These are phyloP conservation scores for Panzeria rudis DNA, from an alignment of 2,888 invertebrate genomes.

Conservation along the genomic window DNA sequence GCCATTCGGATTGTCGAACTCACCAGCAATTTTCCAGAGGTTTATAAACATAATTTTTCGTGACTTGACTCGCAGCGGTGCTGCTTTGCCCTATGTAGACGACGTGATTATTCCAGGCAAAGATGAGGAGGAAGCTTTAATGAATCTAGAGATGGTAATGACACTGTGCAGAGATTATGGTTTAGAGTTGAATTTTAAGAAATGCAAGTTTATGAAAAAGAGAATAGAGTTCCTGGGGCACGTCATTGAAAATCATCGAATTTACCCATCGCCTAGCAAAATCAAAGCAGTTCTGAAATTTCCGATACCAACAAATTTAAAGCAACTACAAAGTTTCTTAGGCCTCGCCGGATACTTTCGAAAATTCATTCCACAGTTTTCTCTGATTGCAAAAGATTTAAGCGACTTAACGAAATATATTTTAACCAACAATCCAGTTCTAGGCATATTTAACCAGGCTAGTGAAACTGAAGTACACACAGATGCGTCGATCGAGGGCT, in stretches of 20 bases:
- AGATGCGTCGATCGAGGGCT: conserved; percentile 68
- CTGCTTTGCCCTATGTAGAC: conserved; percentile 73
- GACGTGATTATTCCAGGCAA: conserved; percentile 75
- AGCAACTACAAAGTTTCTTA: no score
- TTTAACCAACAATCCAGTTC: conserved; percentile 24
- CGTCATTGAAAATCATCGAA: conserved; percentile 59
- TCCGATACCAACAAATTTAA: conserved; percentile 73
- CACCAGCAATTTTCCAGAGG: conserved; percentile 75
- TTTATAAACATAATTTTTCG: conserved; percentile 48
- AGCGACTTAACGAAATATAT: conserved; percentile 38
- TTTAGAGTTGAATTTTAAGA: conserved; percentile 68
- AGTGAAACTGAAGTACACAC: conserved; percentile 69
- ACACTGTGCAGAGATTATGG: conserved; percentile 53
- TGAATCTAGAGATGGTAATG: conserved; percentile 60
- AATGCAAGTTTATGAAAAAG: no score
- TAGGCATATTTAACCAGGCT: conserved; percentile 65
- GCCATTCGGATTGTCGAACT: conserved; percentile 81
- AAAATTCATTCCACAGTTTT: conserved; percentile 75
- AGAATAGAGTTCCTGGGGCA: conserved; percentile 69
- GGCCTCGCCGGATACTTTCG: conserved; percentile 77
- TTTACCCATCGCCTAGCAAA: conserved; percentile 74
- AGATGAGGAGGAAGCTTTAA: conserved; percentile 48
- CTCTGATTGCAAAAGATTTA: conserved; percentile 66
- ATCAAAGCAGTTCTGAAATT: conserved; percentile 74
- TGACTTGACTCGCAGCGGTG: no score